Evolutionary conservation across 1,140 invertebrate genomes (phyloP), one percentile per base, ranked within the genome.

Genomic region (Listronotus oregonensis): DNA sequence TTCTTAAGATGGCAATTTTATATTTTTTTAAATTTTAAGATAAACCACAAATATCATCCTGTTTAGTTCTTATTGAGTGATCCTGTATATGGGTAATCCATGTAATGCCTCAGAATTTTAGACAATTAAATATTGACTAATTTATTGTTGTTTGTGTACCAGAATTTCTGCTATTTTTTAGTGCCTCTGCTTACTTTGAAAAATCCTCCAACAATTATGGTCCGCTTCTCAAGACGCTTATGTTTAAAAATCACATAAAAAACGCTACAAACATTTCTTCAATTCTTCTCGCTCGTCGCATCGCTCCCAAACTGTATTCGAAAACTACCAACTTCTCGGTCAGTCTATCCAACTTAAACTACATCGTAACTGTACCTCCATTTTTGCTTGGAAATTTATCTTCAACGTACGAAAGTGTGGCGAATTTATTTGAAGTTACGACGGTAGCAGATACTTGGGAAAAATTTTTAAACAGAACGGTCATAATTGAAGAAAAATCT

Each of bases 311-410:
- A n/a, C 12, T 43, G 3, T 31, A 55, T 39, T 47, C 27, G 0
- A 55, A 63, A 46, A 50, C 37, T 1, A n/a, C 12, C 11, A 65
- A 65, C 8, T 58, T 51, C 44, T 21, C 44, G 8, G 9, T 64
- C 11, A 55, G 62, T 32, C 12, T 64, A 15, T 63, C 68, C 12
- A 58, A 66, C 34, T 58, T 64, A 11, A 54, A 60, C 47, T 70
- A 70, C 49, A 51, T 70, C 8, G 57, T 70, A 15, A 70, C 69
- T 14, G 58, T 59, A 12, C 66, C 66, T 10, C 65, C 69, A 50
- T 60, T 67, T 43, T 43, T 67, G 32, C 54, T 46, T 18, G 49
- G 34, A 15, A 70, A 64, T 39, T 8, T 64, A 11, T 47, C 55
- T 4, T n/a, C 55, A 27, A 66, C 40, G 11, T 66, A 58, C 18